A percentile compares a stretch with the other conserved stretches of the same genome.
phyloP scores from a whole-genome alignment of 2,797 vertebrate genomes.

The Odontamblyopus lacepedii region DNA sequence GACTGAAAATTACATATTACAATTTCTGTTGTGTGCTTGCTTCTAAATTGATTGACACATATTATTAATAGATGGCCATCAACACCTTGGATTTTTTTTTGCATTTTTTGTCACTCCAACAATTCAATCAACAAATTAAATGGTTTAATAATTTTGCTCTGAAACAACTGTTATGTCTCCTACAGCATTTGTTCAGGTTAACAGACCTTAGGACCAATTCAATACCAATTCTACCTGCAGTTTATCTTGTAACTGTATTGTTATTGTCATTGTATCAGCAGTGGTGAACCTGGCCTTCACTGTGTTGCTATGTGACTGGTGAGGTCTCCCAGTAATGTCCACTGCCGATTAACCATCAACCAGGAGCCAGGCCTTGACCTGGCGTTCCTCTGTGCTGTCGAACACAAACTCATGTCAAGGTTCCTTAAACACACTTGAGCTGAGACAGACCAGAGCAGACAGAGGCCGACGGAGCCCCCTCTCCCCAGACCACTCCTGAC shows the following conservation, averaged over 20 bases:
- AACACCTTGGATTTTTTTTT: no score
- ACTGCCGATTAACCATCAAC: conserved; percentile 71
- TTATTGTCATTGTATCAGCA: background rate
- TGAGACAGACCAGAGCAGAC: conserved; percentile 18
- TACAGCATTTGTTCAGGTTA: background rate
- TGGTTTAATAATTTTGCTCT: no score
- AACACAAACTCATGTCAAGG: conserved; percentile 39
- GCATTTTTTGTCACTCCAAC: no score
- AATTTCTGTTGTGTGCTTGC: no score
- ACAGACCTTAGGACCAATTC: background rate
- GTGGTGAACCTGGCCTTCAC: conserved; percentile 1
- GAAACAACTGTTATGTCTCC: no score
- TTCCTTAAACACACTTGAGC: conserved; percentile 5
- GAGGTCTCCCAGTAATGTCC: conserved; percentile 39
- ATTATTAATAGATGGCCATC: no score
- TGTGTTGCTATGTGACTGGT: background rate
- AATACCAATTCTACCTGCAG: background rate
- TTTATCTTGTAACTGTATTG: background rate
- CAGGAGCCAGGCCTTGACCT: conserved; percentile 70
- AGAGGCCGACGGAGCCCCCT: background rate
- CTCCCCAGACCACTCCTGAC: background rate
- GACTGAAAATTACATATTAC: no score
- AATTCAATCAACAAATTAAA: no score
- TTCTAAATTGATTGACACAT: no score
- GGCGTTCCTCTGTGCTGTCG: conserved; percentile 33